Conservation (phyloP, 1,140 invertebrate species). For the Anoplolepis gracilipes region DNA sequence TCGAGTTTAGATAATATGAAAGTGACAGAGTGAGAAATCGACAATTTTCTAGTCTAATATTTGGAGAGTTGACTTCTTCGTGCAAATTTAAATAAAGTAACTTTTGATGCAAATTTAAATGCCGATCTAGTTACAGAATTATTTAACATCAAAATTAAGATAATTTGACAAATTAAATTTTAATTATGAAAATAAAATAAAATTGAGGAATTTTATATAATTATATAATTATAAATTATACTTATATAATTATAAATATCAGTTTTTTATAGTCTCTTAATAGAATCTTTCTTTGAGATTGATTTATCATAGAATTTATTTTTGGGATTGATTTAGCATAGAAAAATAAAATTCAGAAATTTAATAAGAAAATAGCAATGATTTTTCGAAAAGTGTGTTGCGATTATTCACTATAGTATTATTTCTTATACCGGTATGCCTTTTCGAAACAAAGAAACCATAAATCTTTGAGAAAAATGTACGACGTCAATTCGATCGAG, state of each 20-base stretch:
- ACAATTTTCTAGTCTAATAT: neutral
- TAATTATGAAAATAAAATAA: neutral
- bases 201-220: neutral
- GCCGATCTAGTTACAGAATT: neutral
- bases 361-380: neutral
- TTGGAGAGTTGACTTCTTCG: neutral
- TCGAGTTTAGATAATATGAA: neutral
- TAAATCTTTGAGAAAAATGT: slow-evolving; percentile 49
- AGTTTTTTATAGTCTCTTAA: neutral
- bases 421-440: neutral
- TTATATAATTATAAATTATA: neutral
- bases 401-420: slow-evolving; percentile 2
- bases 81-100: neutral
- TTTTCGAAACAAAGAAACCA: slow-evolving; percentile 37
- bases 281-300: neutral
- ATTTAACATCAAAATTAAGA: neutral
- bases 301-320: neutral
- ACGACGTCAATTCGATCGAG: slow-evolving; percentile 4
- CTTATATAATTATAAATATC: neutral
- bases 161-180: neutral
- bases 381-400: neutral
- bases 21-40: neutral
- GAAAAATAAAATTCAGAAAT: neutral
- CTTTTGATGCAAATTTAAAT: neutral
- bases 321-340: neutral